Evolutionary conservation across 2,888 invertebrate genomes (phyloP), one percentile per base, ranked within the genome.

Genomic region (Mimas tiliae): DNA sequence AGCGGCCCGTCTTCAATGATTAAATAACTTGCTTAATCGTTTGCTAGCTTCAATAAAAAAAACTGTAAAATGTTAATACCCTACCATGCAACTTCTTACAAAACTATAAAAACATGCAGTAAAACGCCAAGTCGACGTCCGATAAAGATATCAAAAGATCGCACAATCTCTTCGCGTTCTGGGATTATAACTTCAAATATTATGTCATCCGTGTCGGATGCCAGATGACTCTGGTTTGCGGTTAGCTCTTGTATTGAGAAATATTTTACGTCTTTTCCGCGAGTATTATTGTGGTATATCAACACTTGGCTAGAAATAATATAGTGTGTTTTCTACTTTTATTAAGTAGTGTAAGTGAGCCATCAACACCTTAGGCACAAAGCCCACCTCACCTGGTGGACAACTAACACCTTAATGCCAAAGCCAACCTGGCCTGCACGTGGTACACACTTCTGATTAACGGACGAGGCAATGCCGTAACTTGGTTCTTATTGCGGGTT

Each of bases 141-240:
- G 58, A 42, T 42, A 53, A 33, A 19, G 38, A 9, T 58, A 58
- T 42, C 58, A 58, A 52, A 58, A 12, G 42, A 58, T 58, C 42
- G 38, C 19, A 38, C 45, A 45, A 12, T 45, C 38, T 42, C 19
- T 19, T 12, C 38, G 19, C 58, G 19, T 19, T 42, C 58, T 16
- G 33, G 27, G 52, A 6, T 27, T 27, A 52, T 19, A 19, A 11
- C 52, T 52, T 19, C 19, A 38, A 58, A 58, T 58, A 42, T 58
- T 58, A 58, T 58, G 58, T 58, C 58, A 58, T 58, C 58, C 7
- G 19, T 58, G 58, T 58, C 58, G 42, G 42, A 58, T 19, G 58
- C 58, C 38, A 58, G 58, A 58, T 42, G 42, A 42, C 19, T 38
- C 12, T 11, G 16, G 27, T 8, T 58, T 52, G 52, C 12, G 27